phyloP scores from a whole-genome alignment of 2,113 vertebrate species.

The Nycticebus coucang region DNA sequence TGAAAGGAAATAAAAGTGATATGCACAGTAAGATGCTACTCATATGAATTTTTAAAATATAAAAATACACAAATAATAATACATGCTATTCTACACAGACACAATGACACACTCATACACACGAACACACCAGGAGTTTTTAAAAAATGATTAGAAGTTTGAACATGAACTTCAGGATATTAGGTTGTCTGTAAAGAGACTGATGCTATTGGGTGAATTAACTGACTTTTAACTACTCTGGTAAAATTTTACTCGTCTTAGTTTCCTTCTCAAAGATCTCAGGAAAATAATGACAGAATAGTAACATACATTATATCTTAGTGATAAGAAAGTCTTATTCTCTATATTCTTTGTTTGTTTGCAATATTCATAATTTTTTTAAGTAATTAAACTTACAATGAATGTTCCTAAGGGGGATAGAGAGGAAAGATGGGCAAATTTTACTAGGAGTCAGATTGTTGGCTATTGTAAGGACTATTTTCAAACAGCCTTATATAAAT shows the following conservation, averaged over 20 bases:
- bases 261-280: background rate
- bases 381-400: background rate
- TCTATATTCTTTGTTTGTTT: background rate
- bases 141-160: background rate
- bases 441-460: background rate
- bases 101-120: background rate
- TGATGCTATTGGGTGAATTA: background rate
- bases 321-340: background rate
- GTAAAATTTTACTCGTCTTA: background rate
- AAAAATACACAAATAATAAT: background rate
- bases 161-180: background rate
- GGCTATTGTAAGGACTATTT: background rate
- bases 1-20: slow-evolving; percentile 3
- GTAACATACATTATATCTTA: background rate
- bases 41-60: background rate
- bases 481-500: background rate
- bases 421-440: background rate
- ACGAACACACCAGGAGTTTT: background rate
- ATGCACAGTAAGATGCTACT: background rate
- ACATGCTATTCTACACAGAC: background rate
- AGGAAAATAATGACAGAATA: background rate
- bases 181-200: background rate
- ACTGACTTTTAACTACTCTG: background rate
- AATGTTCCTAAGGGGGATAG: background rate
- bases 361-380: background rate